phyloP scores from a whole-genome alignment of 2,113 vertebrate genomes.

The Melanostigma gelatinosum region DNA sequence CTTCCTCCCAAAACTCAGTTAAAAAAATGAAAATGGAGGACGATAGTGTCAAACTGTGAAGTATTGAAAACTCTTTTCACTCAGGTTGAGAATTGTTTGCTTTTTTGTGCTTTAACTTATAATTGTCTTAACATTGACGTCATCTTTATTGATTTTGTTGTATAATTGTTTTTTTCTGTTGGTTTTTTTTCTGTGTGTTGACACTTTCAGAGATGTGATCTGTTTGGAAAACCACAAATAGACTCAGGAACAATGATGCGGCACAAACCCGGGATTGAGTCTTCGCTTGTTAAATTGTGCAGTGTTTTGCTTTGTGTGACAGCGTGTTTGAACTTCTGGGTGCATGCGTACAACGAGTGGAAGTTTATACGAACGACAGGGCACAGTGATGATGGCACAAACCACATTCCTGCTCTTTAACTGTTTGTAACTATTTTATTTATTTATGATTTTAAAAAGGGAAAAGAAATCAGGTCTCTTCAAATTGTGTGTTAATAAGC shows the following conservation, averaged over 20 bases:
- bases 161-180: constrained; percentile 37
- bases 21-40: constrained; percentile 22
- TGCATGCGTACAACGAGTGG: constrained; percentile 10
- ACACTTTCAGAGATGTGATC: constrained; percentile 26
- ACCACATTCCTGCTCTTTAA: constrained; percentile 9
- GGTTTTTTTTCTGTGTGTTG: constrained; percentile 22
- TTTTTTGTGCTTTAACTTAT: constrained; percentile 78
- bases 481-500: constrained; percentile 39
- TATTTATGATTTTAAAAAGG: constrained; percentile 57
- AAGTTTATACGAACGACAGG: constrained; percentile 6
- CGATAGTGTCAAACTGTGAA: constrained; percentile 70
- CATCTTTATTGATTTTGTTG: constrained; percentile 72
- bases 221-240: constrained; percentile 12
- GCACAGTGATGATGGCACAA: constrained; percentile 38
- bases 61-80: constrained; percentile 65
- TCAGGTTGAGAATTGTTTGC: constrained; percentile 73
- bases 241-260: constrained; percentile 39
- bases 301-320: constrained; percentile 45
- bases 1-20: constrained; percentile 51
- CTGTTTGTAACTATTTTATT: constrained; percentile 61
- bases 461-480: constrained; percentile 39
- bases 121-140: constrained; percentile 41
- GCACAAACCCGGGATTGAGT: constrained; percentile 12
- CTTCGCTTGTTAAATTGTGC: constrained; percentile 6
- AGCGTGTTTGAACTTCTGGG: constrained; percentile 32